Base-by-base conservation (phyloP, 2,797 vertebrate species). In the Gymnodraco acuticeps region DNA sequence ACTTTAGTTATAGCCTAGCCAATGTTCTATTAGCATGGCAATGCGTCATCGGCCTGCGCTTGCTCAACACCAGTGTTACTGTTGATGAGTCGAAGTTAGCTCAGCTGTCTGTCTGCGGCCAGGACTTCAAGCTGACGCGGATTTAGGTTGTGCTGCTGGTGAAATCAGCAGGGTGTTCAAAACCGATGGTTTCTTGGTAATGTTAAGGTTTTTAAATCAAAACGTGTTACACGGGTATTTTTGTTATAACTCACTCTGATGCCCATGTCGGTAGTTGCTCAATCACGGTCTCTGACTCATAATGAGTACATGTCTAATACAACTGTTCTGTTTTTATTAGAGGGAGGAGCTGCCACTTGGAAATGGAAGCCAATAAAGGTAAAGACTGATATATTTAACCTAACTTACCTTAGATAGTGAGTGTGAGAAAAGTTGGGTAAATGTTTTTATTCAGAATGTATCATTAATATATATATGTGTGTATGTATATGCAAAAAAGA, bases 331-430 rank as follows among this genome's bases (percentile, higher is more conserved):
- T 45, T 81, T 86, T 19, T 70, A 19, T 77, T 73, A 85, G 73
- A 92, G 91, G 83, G 83, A 86, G 81, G 73, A 79, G 81, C 62
- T 84, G 67, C 72, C 70, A 87, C 62, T 73, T 69, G 2, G 73
- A 69, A 77, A 93, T 94, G 92, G 93, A 93, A 5, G 85, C 86
- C 72, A 90, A 45, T 87, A 93, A 92, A 92, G 89, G 92, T 90
- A 85, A 83, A 62, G 13, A 15, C 33, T 64, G 11, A 3, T 7
- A 1, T 41, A 2, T 9, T 33, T 20, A 4, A 48, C 0, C 65
- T 4, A 51, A 13, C 7, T 14, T 61, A 23, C 33, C 59, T 31
- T 56, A 31, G 5, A n/a, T 14, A 2, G 47, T 1, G 6, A 6
- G 2, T 43, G 41, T 17, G 17, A 23, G 0, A 23, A 12, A 48